Evolutionary conservation across 2,113 vertebrate species (phyloP).

Genomic region (Brienomyrus brachyistius): DNA sequence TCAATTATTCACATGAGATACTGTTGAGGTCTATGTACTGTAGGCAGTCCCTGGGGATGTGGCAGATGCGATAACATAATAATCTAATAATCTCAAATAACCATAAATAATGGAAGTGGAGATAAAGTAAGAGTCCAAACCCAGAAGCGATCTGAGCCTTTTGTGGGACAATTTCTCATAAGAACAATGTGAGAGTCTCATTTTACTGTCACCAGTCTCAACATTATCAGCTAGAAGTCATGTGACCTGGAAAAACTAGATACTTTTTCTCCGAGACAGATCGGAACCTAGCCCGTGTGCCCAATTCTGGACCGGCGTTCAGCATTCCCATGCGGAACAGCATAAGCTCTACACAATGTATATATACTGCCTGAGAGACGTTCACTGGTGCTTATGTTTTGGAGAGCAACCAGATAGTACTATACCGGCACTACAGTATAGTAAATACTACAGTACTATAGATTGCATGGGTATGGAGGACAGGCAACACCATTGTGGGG

Average conservation of each 20-base stretch:
- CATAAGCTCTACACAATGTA: not conserved
- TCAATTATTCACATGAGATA: not conserved
- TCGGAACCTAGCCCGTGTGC: not conserved
- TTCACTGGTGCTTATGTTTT: not conserved
- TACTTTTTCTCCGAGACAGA: not conserved
- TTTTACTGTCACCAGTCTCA: not conserved
- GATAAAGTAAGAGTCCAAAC: not conserved
- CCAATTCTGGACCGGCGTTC: not conserved
- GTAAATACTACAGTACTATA: not conserved
- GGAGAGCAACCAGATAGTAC: not conserved
- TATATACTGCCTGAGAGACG: not conserved
- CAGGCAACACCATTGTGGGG: not conserved
- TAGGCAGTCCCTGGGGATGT: not conserved
- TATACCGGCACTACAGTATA: not conserved
- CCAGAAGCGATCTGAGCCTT: not conserved
- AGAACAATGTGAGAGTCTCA: not conserved
- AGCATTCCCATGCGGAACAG: not conserved
- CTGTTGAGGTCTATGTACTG: not conserved
- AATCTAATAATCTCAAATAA: not conserved
- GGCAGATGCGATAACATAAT: not conserved
- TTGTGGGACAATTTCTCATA: not conserved
- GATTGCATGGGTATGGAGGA: not conserved
- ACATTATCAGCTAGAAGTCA: not conserved
- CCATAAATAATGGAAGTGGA: not conserved
- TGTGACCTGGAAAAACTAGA: not conserved